Evolutionary conservation across 2,888 invertebrate species (phyloP).

Genomic region (Mycalesis mineus): DNA sequence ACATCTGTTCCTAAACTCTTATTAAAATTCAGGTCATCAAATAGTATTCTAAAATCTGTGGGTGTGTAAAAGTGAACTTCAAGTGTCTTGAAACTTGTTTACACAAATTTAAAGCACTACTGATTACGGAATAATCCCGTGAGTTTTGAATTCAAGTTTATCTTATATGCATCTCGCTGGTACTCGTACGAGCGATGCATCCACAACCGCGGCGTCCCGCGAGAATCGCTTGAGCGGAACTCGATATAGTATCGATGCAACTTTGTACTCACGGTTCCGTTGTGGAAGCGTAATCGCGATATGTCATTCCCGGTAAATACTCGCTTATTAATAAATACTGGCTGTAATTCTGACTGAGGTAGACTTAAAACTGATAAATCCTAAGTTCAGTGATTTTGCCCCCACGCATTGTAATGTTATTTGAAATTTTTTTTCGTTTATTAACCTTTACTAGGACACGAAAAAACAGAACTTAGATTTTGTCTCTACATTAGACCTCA

Average conservation of each 20-base stretch:
- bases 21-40: too few species aligned
- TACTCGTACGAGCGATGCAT: conserved; percentile 41
- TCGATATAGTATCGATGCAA: conserved; percentile 38
- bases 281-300: conserved; percentile 24
- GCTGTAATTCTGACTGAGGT: background rate
- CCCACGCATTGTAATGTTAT: too few species aligned
- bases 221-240: conserved; percentile 40
- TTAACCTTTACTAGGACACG: too few species aligned
- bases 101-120: conserved; percentile 41
- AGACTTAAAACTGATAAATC: too few species aligned
- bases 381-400: too few species aligned
- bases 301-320: conserved; percentile 22
- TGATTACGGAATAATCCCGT: conserved; percentile 56
- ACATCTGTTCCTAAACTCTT: too few species aligned
- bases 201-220: conserved; percentile 46
- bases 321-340: background rate
- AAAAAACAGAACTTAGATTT: too few species aligned
- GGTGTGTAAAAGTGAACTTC: background rate
- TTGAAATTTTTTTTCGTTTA: too few species aligned
- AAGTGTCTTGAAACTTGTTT: background rate
- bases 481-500: too few species aligned
- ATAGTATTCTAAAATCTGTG: background rate
- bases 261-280: conserved; percentile 24
- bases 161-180: conserved; percentile 57
- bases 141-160: conserved; percentile 52